Conservation (phyloP, 2,113 vertebrate genomes). For the Etheostoma spectabile region DNA sequence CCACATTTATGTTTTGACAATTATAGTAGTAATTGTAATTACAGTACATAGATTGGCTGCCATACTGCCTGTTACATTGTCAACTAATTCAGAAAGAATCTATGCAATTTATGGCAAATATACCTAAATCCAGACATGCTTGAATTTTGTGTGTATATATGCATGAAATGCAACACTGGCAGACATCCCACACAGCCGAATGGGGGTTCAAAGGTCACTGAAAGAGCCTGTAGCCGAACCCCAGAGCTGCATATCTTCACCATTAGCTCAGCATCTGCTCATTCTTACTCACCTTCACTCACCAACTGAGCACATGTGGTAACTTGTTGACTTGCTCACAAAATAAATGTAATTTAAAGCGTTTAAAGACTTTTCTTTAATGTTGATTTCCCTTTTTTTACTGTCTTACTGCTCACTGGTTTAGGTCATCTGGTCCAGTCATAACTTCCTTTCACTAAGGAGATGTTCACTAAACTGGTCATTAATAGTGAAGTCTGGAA, state of each 20-base stretch:
- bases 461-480: conserved; percentile 17
- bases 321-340: conserved; percentile 5
- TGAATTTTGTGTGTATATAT: not conserved
- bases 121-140: not conserved
- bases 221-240: conserved; percentile 6
- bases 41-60: not conserved
- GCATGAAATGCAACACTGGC: not conserved
- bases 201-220: conserved; percentile 43
- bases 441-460: conserved; percentile 5
- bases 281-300: not conserved
- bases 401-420: not conserved
- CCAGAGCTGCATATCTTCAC: conserved; percentile 24
- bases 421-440: not conserved
- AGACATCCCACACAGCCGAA: conserved; percentile 8
- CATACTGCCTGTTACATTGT: not conserved
- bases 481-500: not conserved
- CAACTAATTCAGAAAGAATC: not conserved
- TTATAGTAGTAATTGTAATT: too few relatives aligned
- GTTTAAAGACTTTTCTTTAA: not conserved
- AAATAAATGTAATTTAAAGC: not conserved
- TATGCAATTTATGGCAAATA: not conserved
- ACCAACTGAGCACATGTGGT: not conserved
- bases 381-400: not conserved
- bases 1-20: not conserved
- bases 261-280: conserved; percentile 20